phyloP scores from a whole-genome alignment of 2,113 vertebrate species.

The Bufo gargarizans region DNA sequence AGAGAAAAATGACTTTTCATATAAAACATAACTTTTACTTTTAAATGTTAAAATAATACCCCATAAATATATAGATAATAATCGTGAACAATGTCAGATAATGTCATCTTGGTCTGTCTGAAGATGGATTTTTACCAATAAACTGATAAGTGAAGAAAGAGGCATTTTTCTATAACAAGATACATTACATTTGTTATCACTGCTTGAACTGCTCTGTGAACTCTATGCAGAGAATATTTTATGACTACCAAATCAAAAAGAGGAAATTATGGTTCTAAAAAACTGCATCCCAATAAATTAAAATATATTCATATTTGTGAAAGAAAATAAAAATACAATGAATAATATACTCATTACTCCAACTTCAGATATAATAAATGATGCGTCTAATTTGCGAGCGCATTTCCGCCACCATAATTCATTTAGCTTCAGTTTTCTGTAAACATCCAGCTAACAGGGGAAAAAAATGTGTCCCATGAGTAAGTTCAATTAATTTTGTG shows the following conservation, averaged over 20 bases:
- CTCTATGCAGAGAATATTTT: neutral
- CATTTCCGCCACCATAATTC: neutral
- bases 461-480: conserved; percentile 29
- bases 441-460: conserved; percentile 8
- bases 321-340: neutral
- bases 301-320: neutral
- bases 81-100: too few species aligned
- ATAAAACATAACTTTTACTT: too few species aligned
- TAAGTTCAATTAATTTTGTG: conserved; percentile 42
- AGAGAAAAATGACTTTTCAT: too few species aligned
- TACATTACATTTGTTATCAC: too few species aligned
- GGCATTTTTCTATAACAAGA: too few species aligned
- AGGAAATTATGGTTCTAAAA: neutral
- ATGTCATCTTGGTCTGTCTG: too few species aligned
- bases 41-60: too few species aligned
- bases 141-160: too few species aligned
- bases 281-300: too few species aligned
- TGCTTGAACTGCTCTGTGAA: neutral
- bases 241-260: neutral
- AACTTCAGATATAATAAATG: neutral
- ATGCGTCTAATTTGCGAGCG: neutral
- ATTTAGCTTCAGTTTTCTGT: conserved; percentile 43
- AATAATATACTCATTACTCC: neutral
- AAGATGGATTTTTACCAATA: too few species aligned
- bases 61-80: too few species aligned